phyloP scores from a whole-genome alignment of 2,888 invertebrate species.

The Eristalis tenax region DNA sequence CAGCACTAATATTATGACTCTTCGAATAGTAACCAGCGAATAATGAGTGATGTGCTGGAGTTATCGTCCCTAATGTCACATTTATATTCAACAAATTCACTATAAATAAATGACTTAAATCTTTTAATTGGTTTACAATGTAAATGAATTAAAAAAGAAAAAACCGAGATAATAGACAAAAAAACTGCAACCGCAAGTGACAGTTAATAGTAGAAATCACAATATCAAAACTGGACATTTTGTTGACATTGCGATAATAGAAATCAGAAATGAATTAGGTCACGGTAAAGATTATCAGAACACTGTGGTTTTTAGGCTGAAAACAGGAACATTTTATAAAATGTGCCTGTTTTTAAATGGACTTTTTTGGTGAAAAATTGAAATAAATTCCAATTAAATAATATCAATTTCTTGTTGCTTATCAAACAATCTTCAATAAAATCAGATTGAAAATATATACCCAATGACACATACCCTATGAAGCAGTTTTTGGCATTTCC shows the following conservation, averaged over 20 bases:
- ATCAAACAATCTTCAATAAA: too few species aligned
- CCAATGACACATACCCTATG: not conserved
- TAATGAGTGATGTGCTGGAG: not conserved
- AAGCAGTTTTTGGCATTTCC: not conserved
- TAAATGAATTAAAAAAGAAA: conserved; percentile 41
- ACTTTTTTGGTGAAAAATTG: too few species aligned
- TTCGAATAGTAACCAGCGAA: not conserved
- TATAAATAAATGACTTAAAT: conserved; percentile 37
- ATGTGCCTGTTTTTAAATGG: not conserved
- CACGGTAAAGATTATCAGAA: conserved; percentile 22
- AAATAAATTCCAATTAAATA: too few species aligned
- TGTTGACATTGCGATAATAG: conserved; percentile 21
- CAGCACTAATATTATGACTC: not conserved
- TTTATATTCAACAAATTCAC: conserved; percentile 5
- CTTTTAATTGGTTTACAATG: conserved; percentile 26
- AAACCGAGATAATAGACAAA: conserved; percentile 51
- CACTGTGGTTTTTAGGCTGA: conserved; percentile 2
- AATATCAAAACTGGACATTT: conserved; percentile 14
- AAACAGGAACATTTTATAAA: not conserved
- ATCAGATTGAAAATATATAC: too few species aligned
- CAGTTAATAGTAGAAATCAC: conserved; percentile 45
- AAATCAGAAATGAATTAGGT: conserved; percentile 29
- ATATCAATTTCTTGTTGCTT: too few species aligned
- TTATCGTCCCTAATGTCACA: conserved; percentile 11
- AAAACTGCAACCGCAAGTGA: conserved; percentile 36